A percentile compares a stretch with the other conserved stretches of the same genome.
phyloP scores from a whole-genome alignment of 2,797 vertebrate genomes.

The Megaceryle alcyon region DNA sequence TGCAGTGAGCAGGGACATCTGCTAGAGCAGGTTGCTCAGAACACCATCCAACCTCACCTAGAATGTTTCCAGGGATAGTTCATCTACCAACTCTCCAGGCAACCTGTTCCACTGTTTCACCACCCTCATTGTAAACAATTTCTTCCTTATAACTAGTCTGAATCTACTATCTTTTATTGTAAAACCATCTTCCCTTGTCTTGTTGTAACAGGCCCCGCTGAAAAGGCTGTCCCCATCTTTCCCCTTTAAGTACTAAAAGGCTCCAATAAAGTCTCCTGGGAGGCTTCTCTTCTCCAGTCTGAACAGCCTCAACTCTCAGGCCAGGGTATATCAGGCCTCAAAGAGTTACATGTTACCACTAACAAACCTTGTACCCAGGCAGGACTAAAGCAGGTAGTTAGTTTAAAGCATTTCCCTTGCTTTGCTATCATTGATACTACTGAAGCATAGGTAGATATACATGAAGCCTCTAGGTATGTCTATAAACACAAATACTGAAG shows the following conservation, averaged over 20 bases:
- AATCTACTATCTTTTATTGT: no score
- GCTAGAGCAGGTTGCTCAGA: no score
- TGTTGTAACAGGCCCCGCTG: no score
- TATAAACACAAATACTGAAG: background rate
- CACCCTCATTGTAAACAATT: no score
- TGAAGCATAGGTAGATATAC: background rate
- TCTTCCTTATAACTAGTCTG: no score
- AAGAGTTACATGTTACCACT: accelerated
- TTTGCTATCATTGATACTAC: background rate
- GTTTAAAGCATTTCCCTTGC: background rate
- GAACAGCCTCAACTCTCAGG: background rate
- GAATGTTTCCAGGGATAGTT: no score
- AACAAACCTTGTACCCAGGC: background rate
- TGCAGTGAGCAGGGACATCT: no score
- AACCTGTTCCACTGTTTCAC: no score
- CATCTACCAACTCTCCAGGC: no score
- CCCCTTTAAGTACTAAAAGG: background rate
- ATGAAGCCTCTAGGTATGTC: background rate
- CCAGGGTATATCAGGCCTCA: background rate
- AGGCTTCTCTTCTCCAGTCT: background rate
- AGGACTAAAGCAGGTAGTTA: background rate
- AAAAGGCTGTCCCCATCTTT: background rate
- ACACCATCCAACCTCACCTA: no score
- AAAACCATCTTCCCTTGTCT: no score
- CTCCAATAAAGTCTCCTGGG: background rate